Percentiles rank a stretch among this genome's conserved stretches.
These are phyloP conservation scores for Apocheima hispidaria DNA, from an alignment of 2,888 invertebrate genomes.

Conservation along the genomic window DNA sequence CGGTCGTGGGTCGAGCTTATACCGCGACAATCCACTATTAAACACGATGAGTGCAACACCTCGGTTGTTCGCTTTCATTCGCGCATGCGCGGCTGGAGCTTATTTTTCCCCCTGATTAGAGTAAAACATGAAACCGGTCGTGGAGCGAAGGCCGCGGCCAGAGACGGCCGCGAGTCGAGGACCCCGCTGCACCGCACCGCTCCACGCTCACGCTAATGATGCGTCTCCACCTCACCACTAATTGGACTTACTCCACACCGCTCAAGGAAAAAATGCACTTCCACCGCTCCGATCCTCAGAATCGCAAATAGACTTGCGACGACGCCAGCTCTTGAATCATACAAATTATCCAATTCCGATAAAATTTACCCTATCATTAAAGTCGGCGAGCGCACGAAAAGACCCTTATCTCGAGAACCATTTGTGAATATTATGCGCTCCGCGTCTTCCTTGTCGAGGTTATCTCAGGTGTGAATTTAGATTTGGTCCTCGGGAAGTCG, in stretches of 20 bases:
- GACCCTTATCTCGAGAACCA: slow-evolving; percentile 62
- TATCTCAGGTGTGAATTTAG: slow-evolving; percentile 74
- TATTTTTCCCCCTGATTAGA: slow-evolving; percentile 83
- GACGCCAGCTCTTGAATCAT: slow-evolving; percentile 58
- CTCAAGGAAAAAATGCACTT: slow-evolving; percentile 73
- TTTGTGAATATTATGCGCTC: slow-evolving; percentile 62
- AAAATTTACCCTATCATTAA: slow-evolving; percentile 59
- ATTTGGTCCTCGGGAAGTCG: slow-evolving; percentile 61
- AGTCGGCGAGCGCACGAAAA: slow-evolving; percentile 54
- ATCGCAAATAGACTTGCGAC: slow-evolving; percentile 62
- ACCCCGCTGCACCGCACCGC: slow-evolving; percentile 53
- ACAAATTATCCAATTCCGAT: slow-evolving; percentile 63
- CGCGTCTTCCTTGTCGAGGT: slow-evolving; percentile 63
- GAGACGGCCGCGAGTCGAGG: slow-evolving; percentile 65
- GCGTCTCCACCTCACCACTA: slow-evolving; percentile 77
- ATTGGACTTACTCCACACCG: slow-evolving; percentile 75
- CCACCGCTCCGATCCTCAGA: slow-evolving; percentile 63
- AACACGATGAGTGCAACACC: slow-evolving; percentile 73
- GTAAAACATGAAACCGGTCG: slow-evolving; percentile 84
- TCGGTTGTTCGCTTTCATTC: slow-evolving; percentile 79
- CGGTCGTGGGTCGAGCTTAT: slow-evolving; percentile 30
- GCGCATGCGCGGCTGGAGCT: slow-evolving; percentile 69
- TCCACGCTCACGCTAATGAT: slow-evolving; percentile 73
- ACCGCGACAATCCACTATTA: slow-evolving; percentile 78
- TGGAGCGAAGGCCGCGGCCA: slow-evolving; percentile 77